Evolutionary conservation across 37 sponge, comb jelly and placozoan species (phyloP).

Genomic region (Lycopodina hypogea): DNA sequence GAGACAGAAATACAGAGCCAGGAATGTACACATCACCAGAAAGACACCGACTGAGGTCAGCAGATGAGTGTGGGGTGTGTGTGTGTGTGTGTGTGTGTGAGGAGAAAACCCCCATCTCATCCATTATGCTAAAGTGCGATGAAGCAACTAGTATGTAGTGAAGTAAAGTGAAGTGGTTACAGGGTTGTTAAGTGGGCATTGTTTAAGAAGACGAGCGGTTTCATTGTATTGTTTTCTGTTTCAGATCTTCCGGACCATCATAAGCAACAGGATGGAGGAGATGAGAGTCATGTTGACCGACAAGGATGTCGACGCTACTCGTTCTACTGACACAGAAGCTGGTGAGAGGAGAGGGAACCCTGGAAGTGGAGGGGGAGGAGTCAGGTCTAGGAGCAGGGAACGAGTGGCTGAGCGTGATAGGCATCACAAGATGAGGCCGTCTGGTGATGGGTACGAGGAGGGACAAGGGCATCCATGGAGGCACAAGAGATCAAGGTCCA

Average conservation of each 20-base stretch:
- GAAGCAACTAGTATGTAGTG: too few relatives aligned
- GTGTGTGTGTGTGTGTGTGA: not conserved
- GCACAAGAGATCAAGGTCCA: not conserved
- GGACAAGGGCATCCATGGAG: not conserved
- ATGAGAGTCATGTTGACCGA: conserved; percentile 6
- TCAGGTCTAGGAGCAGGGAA: conserved; percentile 4
- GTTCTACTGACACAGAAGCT: not conserved
- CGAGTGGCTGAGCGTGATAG: not conserved
- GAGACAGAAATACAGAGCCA: conserved; percentile 70
- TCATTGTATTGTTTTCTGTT: not conserved
- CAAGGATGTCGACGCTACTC: not conserved
- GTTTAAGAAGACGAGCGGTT: too few relatives aligned
- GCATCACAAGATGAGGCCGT: not conserved
- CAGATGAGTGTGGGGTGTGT: too few relatives aligned
- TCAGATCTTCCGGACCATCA: conserved; percentile 52
- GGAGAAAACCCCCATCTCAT: too few relatives aligned
- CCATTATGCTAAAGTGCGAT: too few relatives aligned
- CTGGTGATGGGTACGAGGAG: not conserved
- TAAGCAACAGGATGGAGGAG: conserved; percentile 53
- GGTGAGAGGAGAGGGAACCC: not conserved
- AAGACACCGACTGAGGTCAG: conserved; percentile 47
- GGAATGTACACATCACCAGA: conserved; percentile 76
- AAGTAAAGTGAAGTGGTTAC: too few relatives aligned
- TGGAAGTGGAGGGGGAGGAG: not conserved
- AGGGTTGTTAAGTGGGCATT: too few relatives aligned